Percentiles rank a stretch among this genome's conserved stretches.
Evolutionary conservation across 2,797 vertebrate genomes (phyloP).

Genomic region (Florisuga fusca): DNA sequence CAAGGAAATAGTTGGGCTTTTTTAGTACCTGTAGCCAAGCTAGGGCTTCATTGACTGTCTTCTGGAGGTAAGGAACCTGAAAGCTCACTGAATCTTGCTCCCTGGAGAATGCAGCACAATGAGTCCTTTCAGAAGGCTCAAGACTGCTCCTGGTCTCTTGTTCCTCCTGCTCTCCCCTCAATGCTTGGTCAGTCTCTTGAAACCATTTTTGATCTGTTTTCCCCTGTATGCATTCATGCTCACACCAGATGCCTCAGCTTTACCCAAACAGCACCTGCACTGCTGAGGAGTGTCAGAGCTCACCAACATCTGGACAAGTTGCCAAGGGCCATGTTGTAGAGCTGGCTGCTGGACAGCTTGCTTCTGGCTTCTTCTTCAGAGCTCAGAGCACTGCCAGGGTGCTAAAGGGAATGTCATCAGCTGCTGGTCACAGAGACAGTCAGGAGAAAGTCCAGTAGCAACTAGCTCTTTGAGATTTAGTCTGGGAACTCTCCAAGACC

Average conservation of each 20-base stretch:
- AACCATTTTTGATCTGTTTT: background rate
- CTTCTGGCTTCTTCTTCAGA: background rate
- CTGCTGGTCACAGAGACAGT: background rate
- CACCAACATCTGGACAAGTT: background rate
- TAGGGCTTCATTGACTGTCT: background rate
- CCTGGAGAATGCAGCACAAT: background rate
- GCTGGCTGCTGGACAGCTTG: background rate
- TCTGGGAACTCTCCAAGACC: background rate
- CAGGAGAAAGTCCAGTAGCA: background rate
- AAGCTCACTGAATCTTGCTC: background rate
- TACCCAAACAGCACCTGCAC: background rate
- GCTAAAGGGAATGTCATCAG: background rate
- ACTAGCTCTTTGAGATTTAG: background rate
- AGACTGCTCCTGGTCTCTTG: background rate
- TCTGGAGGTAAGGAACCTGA: background rate
- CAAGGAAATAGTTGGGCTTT: background rate
- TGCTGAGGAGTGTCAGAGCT: background rate
- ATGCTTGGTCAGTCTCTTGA: accelerated
- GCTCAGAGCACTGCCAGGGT: background rate
- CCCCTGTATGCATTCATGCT: background rate
- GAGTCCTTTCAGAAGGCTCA: background rate
- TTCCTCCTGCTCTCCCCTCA: background rate
- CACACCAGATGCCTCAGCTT: background rate
- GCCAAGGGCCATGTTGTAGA: background rate
- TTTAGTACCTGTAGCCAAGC: background rate